Conservation (phyloP, 2,888 invertebrate genomes). For the Caenorhabditis sp. region DNA sequence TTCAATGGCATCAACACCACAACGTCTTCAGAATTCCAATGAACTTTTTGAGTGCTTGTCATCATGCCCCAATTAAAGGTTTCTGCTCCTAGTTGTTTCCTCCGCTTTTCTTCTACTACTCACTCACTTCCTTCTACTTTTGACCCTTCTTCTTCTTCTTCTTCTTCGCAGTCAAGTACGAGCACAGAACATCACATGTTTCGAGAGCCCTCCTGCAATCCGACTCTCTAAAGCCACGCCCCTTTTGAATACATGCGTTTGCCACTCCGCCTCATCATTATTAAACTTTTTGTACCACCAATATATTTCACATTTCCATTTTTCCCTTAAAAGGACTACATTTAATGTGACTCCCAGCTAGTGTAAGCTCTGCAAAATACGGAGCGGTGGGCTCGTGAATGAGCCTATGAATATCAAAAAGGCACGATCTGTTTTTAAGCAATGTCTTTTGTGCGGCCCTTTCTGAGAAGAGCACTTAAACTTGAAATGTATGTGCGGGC, state of each 20-base stretch:
- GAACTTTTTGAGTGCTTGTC: not conserved
- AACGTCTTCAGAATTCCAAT: conserved; percentile 2
- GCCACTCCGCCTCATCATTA: conserved; percentile 6
- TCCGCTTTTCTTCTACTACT: not conserved
- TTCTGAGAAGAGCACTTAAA: too few species aligned
- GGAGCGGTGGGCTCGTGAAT: too few species aligned
- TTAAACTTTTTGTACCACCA: conserved; percentile 20
- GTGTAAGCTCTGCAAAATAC: too few species aligned
- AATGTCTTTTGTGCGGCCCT: too few species aligned
- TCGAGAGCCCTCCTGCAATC: conserved; percentile 17
- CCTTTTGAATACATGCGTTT: conserved; percentile 1
- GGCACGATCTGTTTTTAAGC: too few species aligned
- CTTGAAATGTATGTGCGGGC: too few species aligned
- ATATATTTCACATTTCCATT: too few species aligned
- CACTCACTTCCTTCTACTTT: not conserved
- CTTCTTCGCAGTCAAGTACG: not conserved
- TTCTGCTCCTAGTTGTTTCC: too few species aligned
- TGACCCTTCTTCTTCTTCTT: conserved; percentile 8
- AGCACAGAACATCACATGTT: conserved; percentile 8
- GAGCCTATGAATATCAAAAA: too few species aligned
- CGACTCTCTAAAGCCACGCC: conserved; percentile 18
- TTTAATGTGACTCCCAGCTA: too few species aligned
- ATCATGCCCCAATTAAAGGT: too few species aligned
- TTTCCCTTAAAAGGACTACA: too few species aligned
- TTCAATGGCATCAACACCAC: not conserved